These are phyloP conservation scores for Papilio dardanus DNA, from an alignment of 1,140 invertebrate species.

Conservation along the genomic window DNA sequence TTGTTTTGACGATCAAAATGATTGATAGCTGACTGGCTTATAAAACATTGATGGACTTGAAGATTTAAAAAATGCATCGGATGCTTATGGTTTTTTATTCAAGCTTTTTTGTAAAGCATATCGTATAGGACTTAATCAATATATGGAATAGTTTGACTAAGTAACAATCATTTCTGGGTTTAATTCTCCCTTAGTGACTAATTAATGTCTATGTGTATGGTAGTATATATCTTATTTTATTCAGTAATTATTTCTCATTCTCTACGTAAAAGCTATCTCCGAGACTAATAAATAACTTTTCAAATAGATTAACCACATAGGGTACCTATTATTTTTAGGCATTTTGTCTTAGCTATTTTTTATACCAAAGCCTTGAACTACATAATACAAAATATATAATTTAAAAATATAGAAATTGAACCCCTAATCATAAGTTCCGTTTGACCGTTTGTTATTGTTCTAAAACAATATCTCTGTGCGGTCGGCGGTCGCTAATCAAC, in stretches of 20 bases:
- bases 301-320: too few species aligned
- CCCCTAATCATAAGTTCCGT: neutral
- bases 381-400: neutral
- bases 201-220: too few species aligned
- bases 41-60: constrained; percentile 3
- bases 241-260: too few species aligned
- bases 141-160: too few species aligned
- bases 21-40: neutral
- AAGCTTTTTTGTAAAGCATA: neutral
- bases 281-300: too few species aligned
- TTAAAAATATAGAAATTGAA: neutral
- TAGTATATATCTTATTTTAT: too few species aligned
- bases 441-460: neutral
- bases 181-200: too few species aligned
- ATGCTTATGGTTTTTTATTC: neutral
- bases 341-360: neutral
- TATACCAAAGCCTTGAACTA: neutral
- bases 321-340: too few species aligned
- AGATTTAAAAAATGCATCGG: constrained; percentile 4
- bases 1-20: constrained; percentile 28
- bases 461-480: constrained; percentile 26
- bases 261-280: too few species aligned
- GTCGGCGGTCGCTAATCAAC: constrained; percentile 42
- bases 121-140: neutral
- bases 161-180: too few species aligned